Conservation (phyloP, 2,113 vertebrate genomes). For the Podarcis raffonei region DNA sequence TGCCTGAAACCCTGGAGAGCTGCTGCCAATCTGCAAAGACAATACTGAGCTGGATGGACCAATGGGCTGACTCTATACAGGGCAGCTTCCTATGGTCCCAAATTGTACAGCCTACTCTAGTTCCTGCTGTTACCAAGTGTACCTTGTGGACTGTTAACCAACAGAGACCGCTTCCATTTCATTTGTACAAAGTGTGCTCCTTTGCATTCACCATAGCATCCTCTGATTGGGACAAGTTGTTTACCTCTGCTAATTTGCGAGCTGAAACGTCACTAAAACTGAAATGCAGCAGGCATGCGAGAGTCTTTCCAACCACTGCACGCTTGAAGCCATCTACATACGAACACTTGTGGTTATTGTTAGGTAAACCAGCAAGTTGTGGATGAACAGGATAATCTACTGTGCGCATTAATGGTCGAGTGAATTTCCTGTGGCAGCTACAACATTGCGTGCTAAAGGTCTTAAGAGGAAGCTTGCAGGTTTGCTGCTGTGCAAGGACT, state of each 20-base stretch:
- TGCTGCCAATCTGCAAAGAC: too few relatives aligned
- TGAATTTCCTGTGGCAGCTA: background rate
- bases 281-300: background rate
- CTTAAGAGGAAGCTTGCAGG: background rate
- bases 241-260: background rate
- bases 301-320: background rate
- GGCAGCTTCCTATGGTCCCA: too few relatives aligned
- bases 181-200: background rate
- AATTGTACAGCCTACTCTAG: background rate
- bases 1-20: too few relatives aligned
- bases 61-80: too few relatives aligned
- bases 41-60: too few relatives aligned
- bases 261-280: background rate
- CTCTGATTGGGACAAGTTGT: background rate
- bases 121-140: background rate
- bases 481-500: conserved; percentile 1
- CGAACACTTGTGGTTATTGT: background rate
- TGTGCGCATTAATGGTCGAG: background rate
- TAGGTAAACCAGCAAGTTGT: too few relatives aligned
- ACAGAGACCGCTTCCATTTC: background rate
- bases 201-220: background rate
- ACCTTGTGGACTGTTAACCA: background rate
- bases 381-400: background rate
- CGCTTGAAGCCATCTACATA: background rate
- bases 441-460: background rate